Evolutionary conservation across 2,888 invertebrate genomes (phyloP).

Genomic region (Stenodema calcarata): DNA sequence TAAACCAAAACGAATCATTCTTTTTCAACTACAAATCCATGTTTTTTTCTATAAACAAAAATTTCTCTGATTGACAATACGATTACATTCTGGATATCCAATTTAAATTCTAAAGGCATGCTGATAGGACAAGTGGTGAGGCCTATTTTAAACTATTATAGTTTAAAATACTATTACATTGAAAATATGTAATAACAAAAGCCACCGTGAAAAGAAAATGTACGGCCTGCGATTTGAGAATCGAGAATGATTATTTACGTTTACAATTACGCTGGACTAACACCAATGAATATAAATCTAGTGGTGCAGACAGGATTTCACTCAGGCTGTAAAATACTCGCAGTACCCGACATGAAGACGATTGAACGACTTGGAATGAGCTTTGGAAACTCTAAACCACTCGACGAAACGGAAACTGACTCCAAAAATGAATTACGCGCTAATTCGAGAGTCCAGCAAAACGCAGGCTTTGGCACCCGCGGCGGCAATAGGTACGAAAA

Average conservation of each 20-base stretch:
- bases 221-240: background rate
- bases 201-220: no score
- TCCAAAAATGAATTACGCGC: background rate
- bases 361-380: background rate
- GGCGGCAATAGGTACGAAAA: background rate
- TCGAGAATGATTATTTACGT: background rate
- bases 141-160: no score
- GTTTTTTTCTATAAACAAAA: no score
- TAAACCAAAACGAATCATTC: no score
- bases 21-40: no score
- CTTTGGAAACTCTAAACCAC: background rate
- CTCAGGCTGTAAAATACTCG: background rate
- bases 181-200: no score
- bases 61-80: no score
- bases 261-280: background rate
- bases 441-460: background rate
- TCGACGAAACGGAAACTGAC: background rate
- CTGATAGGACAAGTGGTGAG: no score
- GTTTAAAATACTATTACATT: no score
- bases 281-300: background rate
- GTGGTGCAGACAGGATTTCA: background rate
- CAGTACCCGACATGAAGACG: background rate
- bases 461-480: background rate
- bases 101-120: no score
- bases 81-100: no score